A percentile compares a stretch with the other conserved stretches of the same genome.
Evolutionary conservation across 2,888 invertebrate genomes (phyloP).

Genomic region (Plagodis pulveraria): DNA sequence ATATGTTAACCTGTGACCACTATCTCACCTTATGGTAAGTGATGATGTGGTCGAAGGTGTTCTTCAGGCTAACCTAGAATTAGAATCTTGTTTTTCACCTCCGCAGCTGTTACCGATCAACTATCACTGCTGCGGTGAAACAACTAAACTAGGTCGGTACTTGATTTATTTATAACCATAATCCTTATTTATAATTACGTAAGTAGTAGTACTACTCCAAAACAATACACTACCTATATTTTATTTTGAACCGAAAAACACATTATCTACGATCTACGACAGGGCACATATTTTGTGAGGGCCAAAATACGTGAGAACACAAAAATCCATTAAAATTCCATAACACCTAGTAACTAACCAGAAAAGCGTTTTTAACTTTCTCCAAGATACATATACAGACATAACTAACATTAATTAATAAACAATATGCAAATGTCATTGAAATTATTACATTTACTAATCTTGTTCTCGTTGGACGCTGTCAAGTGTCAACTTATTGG

Average conservation of each 20-base stretch:
- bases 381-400: slow-evolving; percentile 3
- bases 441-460: slow-evolving; percentile 16
- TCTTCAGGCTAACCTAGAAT: no score
- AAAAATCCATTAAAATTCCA: slow-evolving; percentile 19
- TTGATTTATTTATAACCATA: no score
- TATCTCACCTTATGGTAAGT: no score
- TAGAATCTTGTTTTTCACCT: no score
- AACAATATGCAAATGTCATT: slow-evolving; percentile 21
- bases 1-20: no score
- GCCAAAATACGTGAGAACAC: slow-evolving; percentile 8
- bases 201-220: no score
- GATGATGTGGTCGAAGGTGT: no score
- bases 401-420: slow-evolving; percentile 2
- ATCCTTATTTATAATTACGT: no score
- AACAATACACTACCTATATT: neutral
- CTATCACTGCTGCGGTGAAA: no score
- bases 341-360: slow-evolving; percentile 12
- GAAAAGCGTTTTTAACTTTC: slow-evolving; percentile 13
- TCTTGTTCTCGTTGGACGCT: slow-evolving; percentile 4
- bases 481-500: slow-evolving; percentile 25
- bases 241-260: neutral
- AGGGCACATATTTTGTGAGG: slow-evolving; percentile 1
- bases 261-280: neutral
- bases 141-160: no score
- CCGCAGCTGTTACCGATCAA: no score